Evolutionary conservation across 2,797 vertebrate genomes (phyloP).

Genomic region (Lagodon rhomboides): DNA sequence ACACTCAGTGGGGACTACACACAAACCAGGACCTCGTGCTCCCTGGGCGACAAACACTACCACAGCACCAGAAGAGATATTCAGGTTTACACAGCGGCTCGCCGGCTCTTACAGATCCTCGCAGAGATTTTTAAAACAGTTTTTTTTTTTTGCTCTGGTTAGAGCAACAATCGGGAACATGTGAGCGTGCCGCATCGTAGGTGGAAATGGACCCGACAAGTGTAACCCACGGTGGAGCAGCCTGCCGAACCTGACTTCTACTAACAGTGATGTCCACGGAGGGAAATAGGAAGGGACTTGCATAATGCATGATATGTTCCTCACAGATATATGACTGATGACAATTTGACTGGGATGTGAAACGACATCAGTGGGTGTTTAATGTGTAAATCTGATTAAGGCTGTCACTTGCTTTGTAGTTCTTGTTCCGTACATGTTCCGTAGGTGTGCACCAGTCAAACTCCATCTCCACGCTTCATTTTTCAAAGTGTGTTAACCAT

Average conservation of each 20-base stretch:
- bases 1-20: neutral
- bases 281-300: slow-evolving; percentile 6
- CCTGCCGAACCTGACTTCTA: neutral
- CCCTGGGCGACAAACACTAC: slow-evolving; percentile 8
- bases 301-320: slow-evolving; percentile 21
- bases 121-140: neutral
- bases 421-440: slow-evolving; percentile 26
- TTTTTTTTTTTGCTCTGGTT: neutral
- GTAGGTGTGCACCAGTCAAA: slow-evolving; percentile 44
- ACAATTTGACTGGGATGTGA: slow-evolving; percentile 51
- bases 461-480: slow-evolving; percentile 27
- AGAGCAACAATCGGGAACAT: slow-evolving; percentile 30
- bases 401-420: slow-evolving; percentile 39
- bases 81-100: neutral
- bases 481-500: neutral
- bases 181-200: slow-evolving; percentile 19
- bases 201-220: slow-evolving; percentile 33
- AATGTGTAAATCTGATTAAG: slow-evolving; percentile 57
- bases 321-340: slow-evolving; percentile 56
- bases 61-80: neutral
- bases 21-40: slow-evolving; percentile 3
- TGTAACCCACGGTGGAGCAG: slow-evolving; percentile 17
- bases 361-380: slow-evolving; percentile 56
- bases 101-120: neutral
- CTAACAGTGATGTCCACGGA: slow-evolving; percentile 4